Conservation (phyloP, 2,113 vertebrate species). For the Monopterus albus region DNA sequence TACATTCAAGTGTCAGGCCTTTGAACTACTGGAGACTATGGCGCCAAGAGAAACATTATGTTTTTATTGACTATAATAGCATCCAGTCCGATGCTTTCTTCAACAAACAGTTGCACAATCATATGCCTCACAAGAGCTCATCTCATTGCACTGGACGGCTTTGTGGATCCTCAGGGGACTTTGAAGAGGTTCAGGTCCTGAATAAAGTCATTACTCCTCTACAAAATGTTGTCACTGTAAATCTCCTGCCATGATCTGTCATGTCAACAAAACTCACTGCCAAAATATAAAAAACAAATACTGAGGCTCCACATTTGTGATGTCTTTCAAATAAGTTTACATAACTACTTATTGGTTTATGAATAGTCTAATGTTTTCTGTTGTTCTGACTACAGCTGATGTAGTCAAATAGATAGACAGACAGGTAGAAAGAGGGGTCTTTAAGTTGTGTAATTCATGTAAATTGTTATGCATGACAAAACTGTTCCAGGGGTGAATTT, state of each 20-base stretch:
- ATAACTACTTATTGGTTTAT: no score
- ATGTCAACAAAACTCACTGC: not conserved
- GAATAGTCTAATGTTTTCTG: not conserved
- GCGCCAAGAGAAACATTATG: not conserved
- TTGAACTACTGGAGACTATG: not conserved
- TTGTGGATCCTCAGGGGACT: not conserved
- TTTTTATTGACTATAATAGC: not conserved
- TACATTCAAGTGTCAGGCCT: not conserved
- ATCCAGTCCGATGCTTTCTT: not conserved
- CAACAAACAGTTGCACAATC: not conserved
- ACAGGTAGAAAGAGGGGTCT: no score
- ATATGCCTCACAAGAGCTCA: not conserved
- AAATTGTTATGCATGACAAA: not conserved
- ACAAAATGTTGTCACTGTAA: conserved; percentile 3
- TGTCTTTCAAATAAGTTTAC: no score
- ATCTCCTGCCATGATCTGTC: not conserved
- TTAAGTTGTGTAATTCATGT: not conserved
- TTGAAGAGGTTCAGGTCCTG: not conserved
- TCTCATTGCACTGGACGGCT: no score
- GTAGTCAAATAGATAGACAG: no score
- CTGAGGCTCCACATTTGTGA: not conserved
- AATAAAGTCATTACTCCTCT: not conserved
- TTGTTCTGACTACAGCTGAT: not conserved
- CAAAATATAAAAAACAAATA: not conserved
- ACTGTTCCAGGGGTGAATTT: not conserved